These are phyloP conservation scores for Neolamprologus toae DNA, from an alignment of 2,113 vertebrate genomes.

Conservation along the genomic window DNA sequence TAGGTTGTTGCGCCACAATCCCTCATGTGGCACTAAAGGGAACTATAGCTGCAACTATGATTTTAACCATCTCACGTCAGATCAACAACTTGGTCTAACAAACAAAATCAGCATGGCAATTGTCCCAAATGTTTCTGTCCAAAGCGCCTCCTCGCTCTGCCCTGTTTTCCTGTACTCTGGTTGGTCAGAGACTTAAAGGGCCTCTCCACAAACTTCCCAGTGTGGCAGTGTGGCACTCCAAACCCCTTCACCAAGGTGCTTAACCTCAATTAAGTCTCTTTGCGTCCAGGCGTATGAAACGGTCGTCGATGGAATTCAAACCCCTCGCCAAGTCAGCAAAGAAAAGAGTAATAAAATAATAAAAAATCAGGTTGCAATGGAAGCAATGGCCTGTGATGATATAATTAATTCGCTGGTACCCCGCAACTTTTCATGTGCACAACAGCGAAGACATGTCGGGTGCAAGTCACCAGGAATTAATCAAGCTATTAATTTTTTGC, in stretches of 20 bases:
- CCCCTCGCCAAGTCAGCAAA: neutral
- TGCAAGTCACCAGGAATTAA: neutral
- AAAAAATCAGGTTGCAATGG: neutral
- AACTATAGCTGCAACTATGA: neutral
- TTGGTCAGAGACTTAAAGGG: neutral
- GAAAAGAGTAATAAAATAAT: neutral
- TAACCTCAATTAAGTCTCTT: slow-evolving; percentile 42
- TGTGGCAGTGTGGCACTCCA: neutral
- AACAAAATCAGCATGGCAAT: neutral
- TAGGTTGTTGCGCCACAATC: neutral
- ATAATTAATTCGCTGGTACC: slow-evolving; percentile 12
- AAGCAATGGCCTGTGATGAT: slow-evolving; percentile 29
- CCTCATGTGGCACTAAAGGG: neutral
- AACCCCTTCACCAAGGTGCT: slow-evolving; percentile 28
- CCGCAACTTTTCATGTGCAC: neutral
- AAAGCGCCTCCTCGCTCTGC: neutral
- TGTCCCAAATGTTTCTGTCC: neutral
- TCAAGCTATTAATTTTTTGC: neutral
- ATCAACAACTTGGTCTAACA: neutral
- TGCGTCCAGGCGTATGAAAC: neutral
- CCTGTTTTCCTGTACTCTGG: neutral
- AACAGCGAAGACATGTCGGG: neutral
- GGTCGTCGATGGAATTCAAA: neutral
- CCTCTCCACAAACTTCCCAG: neutral
- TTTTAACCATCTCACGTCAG: neutral